Base-by-base conservation (phyloP, 2,888 invertebrate genomes). In the Dyspetes luteomarginatus region DNA sequence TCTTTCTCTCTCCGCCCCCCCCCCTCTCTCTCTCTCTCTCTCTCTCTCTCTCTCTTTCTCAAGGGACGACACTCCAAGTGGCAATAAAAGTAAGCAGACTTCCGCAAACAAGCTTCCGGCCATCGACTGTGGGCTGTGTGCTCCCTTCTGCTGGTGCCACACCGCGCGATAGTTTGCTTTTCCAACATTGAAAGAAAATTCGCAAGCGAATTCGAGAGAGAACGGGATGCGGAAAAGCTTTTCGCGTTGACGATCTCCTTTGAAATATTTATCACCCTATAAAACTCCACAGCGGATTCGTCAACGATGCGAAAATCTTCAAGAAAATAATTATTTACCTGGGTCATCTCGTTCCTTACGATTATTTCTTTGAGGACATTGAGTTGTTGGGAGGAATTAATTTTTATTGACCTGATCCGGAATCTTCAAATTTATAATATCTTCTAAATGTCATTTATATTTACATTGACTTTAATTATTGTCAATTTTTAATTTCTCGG, bases 11-110 rank as follows among this genome's bases (percentile, higher is more conserved):
- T n/a, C n/a, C n/a, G n/a, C n/a, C n/a, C n/a, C n/a, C n/a, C n/a
- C 62, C 72, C 58, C n/a, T 45, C 48, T 48, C 15, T 58, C 52
- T 9, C n/a, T 19, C 55, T 26, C 45, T 62, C 68, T 28, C 28
- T 43, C 43, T 65, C 55, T 41, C 43, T 72, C 36, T 19, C 26
- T 60, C 60, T 28, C 4, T 19, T 56, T 71, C 75, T 55, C 76
- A 41, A 60, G 68, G 60, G 81, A 78, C 64, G 74, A 78, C 78
- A 78, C 79, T 80, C 68, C 81, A 77, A 77, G 74, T 74, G 76
- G 83, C 78, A 83, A 84, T 82, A 84, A 84, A 82, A 84, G 83
- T 82, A 81, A 81, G 81, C 81, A 79, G 81, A 79, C 83, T 84
- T 84, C 77, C 79, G 81, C 82, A 84, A 84, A 83, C 82, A 83